phyloP scores from a whole-genome alignment of 2,797 vertebrate species.

The Etheostoma perlongum region DNA sequence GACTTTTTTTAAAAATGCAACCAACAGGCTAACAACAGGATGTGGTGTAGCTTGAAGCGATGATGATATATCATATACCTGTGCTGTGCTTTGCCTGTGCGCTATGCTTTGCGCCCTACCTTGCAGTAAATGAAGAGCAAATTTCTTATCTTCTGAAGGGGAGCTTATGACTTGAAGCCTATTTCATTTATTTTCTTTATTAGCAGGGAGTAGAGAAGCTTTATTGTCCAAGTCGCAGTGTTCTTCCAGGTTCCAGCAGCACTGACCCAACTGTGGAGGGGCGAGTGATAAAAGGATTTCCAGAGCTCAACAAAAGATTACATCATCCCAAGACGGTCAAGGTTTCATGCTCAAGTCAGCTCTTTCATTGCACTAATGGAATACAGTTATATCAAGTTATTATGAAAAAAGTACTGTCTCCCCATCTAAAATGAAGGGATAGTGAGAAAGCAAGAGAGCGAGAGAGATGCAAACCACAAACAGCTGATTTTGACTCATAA shows the following conservation, averaged over 20 bases:
- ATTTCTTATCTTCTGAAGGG: constrained; percentile 10
- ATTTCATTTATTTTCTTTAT: constrained; percentile 27
- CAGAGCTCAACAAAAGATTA: constrained; percentile 61
- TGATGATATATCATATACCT: too few relatives aligned
- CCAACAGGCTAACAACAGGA: too few relatives aligned
- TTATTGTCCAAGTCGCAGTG: constrained; percentile 4
- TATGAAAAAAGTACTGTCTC: too few relatives aligned
- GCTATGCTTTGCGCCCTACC: too few relatives aligned
- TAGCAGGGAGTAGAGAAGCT: constrained; percentile 8
- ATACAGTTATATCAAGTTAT: not conserved
- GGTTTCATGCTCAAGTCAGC: constrained; percentile 39
- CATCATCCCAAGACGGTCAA: constrained; percentile 63
- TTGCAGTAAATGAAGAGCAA: too few relatives aligned
- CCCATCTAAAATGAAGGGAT: too few relatives aligned
- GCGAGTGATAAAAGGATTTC: constrained; percentile 65
- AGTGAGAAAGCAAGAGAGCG: too few relatives aligned
- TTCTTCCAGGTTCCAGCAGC: constrained; percentile 15
- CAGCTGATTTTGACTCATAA: too few relatives aligned
- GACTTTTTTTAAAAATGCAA: too few relatives aligned
- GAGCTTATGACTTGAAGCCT: not conserved
- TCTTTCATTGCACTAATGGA: constrained; percentile 36
- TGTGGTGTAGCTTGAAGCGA: too few relatives aligned
- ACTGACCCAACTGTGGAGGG: constrained; percentile 46
- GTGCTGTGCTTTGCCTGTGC: too few relatives aligned
- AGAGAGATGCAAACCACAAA: too few relatives aligned